These are phyloP conservation scores for Crioceris asparagi DNA, from an alignment of 2,888 invertebrate genomes.

Conservation along the genomic window DNA sequence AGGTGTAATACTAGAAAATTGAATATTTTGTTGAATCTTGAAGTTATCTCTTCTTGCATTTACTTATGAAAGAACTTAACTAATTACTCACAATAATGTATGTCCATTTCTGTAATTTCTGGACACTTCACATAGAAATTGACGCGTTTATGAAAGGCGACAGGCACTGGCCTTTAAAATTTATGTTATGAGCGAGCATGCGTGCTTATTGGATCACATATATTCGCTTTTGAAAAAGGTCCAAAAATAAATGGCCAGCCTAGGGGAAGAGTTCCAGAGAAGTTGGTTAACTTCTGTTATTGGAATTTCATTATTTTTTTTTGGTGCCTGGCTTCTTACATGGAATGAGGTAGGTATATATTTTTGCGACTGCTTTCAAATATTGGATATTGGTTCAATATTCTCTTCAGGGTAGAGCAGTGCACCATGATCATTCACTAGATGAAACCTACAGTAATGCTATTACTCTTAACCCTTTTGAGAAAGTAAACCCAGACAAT, in stretches of 20 bases:
- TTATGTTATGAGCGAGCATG: conserved; percentile 22
- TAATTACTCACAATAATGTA: too few relatives aligned
- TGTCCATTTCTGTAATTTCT: too few relatives aligned
- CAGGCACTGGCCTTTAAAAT: conserved; percentile 15
- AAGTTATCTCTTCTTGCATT: too few relatives aligned
- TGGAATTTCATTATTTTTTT: conserved; percentile 53
- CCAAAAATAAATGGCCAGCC: conserved; percentile 18
- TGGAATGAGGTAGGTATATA: conserved; percentile 68
- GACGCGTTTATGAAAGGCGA: too few relatives aligned
- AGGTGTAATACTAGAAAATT: too few relatives aligned
- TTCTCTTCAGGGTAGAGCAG: conserved; percentile 58
- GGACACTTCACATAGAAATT: too few relatives aligned
- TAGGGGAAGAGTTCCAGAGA: conserved; percentile 49
- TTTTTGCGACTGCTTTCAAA: neutral
- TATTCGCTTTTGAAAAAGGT: conserved; percentile 4
- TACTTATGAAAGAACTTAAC: too few relatives aligned
- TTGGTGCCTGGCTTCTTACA: conserved; percentile 60
- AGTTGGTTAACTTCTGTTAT: conserved; percentile 64
- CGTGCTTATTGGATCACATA: conserved; percentile 17
- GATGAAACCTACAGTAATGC: conserved; percentile 65
- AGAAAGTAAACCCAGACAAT: conserved; percentile 45
- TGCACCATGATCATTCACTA: conserved; percentile 65
- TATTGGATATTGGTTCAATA: neutral
- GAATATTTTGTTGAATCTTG: too few relatives aligned
- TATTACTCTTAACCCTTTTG: conserved; percentile 39